Evolutionary conservation across 2,888 invertebrate genomes (phyloP).

Genomic region (Lypha dubia): DNA sequence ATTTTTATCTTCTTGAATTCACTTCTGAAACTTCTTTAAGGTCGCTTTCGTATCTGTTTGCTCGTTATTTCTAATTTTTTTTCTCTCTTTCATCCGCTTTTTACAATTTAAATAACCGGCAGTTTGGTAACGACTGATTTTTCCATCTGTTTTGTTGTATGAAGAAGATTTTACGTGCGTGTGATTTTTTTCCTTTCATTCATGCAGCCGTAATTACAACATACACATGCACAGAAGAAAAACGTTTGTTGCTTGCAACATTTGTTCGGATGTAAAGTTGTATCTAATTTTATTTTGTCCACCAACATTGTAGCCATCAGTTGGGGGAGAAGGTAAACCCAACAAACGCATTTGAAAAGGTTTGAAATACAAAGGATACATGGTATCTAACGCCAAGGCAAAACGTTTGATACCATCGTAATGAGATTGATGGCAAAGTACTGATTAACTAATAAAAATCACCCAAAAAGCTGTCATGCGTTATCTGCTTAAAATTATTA

Average conservation of each 20-base stretch:
- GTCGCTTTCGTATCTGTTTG: slow-evolving; percentile 20
- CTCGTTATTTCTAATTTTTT: slow-evolving; percentile 5
- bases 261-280: slow-evolving; percentile 28
- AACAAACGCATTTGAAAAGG: not conserved
- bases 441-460: no score
- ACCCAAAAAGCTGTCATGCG: no score
- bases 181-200: slow-evolving; percentile 52
- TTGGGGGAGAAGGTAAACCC: not conserved
- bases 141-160: slow-evolving; percentile 67
- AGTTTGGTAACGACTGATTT: slow-evolving; percentile 71
- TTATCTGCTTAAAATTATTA: no score
- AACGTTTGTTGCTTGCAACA: slow-evolving; percentile 57
- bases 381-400: no score
- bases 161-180: slow-evolving; percentile 70
- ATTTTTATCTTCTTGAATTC: slow-evolving; percentile 27
- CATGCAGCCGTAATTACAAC: slow-evolving; percentile 18
- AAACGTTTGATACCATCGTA: no score
- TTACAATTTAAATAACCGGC: slow-evolving; percentile 69
- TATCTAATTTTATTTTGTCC: slow-evolving; percentile 8
- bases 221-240: slow-evolving; percentile 15
- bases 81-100: slow-evolving; percentile 50
- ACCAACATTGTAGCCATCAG: slow-evolving; percentile 53
- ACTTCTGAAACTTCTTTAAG: slow-evolving; percentile 11
- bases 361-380: not conserved
- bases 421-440: no score